These are phyloP conservation scores for Cyclopterus lumpus DNA, from an alignment of 2,797 vertebrate species.

Conservation along the genomic window DNA sequence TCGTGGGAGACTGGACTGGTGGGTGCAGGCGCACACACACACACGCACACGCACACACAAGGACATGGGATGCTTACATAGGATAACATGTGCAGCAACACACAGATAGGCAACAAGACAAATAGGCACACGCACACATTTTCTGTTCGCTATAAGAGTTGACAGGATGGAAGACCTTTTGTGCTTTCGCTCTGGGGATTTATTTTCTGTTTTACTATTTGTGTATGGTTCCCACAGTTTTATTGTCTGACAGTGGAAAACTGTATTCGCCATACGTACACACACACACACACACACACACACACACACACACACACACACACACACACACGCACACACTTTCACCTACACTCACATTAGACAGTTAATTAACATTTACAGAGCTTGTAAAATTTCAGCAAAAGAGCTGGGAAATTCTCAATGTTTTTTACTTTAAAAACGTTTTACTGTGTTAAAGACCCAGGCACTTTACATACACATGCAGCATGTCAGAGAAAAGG, in stretches of 20 bases:
- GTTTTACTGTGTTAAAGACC: background rate
- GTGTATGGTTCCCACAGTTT: slow-evolving; percentile 23
- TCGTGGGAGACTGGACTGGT: slow-evolving; percentile 99
- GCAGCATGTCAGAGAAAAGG: background rate
- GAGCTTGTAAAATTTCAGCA: background rate
- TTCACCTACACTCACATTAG: background rate
- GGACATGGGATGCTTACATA: background rate
- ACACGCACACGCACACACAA: slow-evolving; percentile 22
- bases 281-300: too few species aligned
- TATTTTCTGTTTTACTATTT: background rate
- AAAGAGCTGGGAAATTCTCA: background rate
- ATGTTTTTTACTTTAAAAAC: background rate
- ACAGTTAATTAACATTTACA: background rate
- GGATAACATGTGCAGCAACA: slow-evolving; percentile 9
- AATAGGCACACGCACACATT: background rate
- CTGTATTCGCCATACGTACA: background rate
- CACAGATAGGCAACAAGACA: slow-evolving; percentile 13
- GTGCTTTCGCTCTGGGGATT: slow-evolving; percentile 34
- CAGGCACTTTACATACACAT: background rate
- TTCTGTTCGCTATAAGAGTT: slow-evolving; percentile 31
- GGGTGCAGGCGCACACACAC: slow-evolving; percentile 60
- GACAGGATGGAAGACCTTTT: slow-evolving; percentile 36
- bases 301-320: too few species aligned
- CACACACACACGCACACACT: too few species aligned
- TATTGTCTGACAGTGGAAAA: slow-evolving; percentile 27